Base-by-base conservation (phyloP, 2,888 invertebrate genomes). In the Andricus curvator region DNA sequence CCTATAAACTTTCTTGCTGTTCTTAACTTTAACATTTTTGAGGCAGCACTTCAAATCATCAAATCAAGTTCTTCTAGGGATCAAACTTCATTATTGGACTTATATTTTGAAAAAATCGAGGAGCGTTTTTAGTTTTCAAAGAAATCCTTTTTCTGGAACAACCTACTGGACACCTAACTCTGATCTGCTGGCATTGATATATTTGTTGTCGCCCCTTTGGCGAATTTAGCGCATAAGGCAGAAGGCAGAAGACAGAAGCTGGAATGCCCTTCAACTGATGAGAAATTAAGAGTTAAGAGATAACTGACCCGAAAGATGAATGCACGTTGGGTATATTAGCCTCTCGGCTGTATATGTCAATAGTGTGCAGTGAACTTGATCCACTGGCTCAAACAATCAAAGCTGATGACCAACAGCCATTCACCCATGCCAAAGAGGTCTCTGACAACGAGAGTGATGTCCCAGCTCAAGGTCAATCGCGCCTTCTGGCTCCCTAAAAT, bases 381-480 rank as follows among this genome's bases (percentile, higher is more conserved):
- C 82, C 83, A 85, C 79, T 84, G 83, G 81, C 82, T 82, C 81
- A 85, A 85, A 85, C 84, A 85, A 86, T 85, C 84, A 84, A 78
- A 79, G 81, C 83, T 85, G 83, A 86, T 83, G 84, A 86, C 80
- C 81, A 84, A 81, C 82, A 83, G 83, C 81, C 83, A 84, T 86
- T 85, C 81, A 82, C 81, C 81, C 86, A 84, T 84, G 77, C 85
- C 84, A 85, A 85, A 84, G 81, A 82, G 82, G 82, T 84, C 84
- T 85, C 82, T 82, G 85, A 84, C 84, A 85, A 82, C 83, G 80
- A 82, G 84, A 82, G 83, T 81, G 80, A 81, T 83, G 78, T 83
- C 82, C 83, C 79, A 68, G 25, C 84, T 85, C 85, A 84, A 86
- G 86, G 86, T 86, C 86, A 84, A 81, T 85, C 85, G 85, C 85